Percentiles rank a stretch among this genome's conserved stretches.
These are phyloP conservation scores for Neodon shergylaensis DNA, from an alignment of 2,113 vertebrate species.

Conservation along the genomic window DNA sequence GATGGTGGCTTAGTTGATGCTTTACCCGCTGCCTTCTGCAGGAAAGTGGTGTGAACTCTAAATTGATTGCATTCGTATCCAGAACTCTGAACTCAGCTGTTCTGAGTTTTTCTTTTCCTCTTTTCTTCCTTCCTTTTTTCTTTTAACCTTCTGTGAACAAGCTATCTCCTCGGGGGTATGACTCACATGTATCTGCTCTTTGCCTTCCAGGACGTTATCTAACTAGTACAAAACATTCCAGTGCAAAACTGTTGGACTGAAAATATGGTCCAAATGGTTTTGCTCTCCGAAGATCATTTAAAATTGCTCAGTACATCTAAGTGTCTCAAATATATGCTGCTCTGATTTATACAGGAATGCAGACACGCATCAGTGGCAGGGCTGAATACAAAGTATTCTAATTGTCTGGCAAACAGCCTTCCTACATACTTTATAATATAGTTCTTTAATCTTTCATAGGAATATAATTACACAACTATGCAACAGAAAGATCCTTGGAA, in stretches of 20 bases:
- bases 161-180: constrained; percentile 21
- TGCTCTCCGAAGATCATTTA: not conserved
- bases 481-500: not conserved
- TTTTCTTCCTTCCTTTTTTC: not conserved
- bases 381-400: not conserved
- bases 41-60: constrained; percentile 66
- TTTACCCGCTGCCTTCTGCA: constrained; percentile 26
- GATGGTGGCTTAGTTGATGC: constrained; percentile 19
- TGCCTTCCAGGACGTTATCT: constrained; percentile 37
- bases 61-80: constrained; percentile 46
- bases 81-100: constrained; percentile 40
- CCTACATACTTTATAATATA: not conserved
- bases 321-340: constrained; percentile 14
- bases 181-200: constrained; percentile 4
- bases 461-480: not conserved
- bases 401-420: not conserved
- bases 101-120: not conserved
- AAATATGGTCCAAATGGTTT: not conserved
- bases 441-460: not conserved
- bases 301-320: not conserved
- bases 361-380: not conserved
- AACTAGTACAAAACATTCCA: constrained; percentile 28
- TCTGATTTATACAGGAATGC: not conserved
- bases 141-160: not conserved
- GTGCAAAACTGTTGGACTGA: not conserved